Conservation (phyloP, 1,140 invertebrate genomes). For the Rhyacophila brunnea region DNA sequence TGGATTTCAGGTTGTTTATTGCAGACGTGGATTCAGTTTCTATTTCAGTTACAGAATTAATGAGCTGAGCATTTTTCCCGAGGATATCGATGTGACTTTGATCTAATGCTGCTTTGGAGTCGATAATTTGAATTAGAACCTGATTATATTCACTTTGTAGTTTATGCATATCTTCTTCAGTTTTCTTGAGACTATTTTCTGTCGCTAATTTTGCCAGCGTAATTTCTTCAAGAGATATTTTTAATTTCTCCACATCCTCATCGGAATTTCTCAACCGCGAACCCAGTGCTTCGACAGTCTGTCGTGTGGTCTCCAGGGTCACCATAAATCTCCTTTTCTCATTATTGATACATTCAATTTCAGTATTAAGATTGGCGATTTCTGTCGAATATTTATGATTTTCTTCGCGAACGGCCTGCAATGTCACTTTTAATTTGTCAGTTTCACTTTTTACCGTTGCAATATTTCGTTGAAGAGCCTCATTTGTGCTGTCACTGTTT, state of each 20-base stretch:
- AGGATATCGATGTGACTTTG: slow-evolving; percentile 23
- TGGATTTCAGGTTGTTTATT: slow-evolving; percentile 14
- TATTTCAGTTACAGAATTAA: slow-evolving; percentile 8
- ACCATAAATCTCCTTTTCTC: slow-evolving; percentile 52
- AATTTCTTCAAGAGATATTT: slow-evolving; percentile 43
- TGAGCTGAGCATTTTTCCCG: slow-evolving; percentile 12
- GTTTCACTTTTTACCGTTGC: not conserved
- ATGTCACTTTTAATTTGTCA: not conserved
- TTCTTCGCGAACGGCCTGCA: not conserved
- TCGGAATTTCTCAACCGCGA: slow-evolving; percentile 49
- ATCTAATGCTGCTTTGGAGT: slow-evolving; percentile 26
- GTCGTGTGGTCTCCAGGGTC: slow-evolving; percentile 48
- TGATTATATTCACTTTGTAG: slow-evolving; percentile 23
- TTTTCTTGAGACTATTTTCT: slow-evolving; percentile 12
- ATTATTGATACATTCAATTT: slow-evolving; percentile 44
- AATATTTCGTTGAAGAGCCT: too few relatives aligned
- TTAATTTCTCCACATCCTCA: slow-evolving; percentile 47
- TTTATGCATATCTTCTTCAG: not conserved
- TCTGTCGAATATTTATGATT: not conserved
- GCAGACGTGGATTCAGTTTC: slow-evolving; percentile 12
- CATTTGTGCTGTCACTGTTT: slow-evolving; percentile 22
- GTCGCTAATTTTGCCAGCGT: slow-evolving; percentile 5
- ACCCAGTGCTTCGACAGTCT: slow-evolving; percentile 50
- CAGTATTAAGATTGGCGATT: slow-evolving; percentile 37
- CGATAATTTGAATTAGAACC: slow-evolving; percentile 18